Conservation (phyloP, 2,113 vertebrate species). For the Lota lota region DNA sequence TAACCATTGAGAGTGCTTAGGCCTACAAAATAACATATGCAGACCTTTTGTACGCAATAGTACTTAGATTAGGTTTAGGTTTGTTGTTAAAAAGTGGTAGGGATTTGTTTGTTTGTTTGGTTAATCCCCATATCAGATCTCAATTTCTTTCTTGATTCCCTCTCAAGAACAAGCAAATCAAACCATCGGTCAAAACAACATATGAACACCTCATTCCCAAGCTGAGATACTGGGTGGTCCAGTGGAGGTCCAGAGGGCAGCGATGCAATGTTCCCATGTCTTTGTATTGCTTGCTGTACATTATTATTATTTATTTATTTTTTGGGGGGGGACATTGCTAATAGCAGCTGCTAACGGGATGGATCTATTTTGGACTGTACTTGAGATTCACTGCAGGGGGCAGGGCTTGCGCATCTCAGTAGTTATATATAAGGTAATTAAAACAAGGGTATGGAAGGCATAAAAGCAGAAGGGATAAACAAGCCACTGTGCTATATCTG, state of each 20-base stretch:
- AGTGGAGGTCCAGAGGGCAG: no score
- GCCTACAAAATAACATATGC: no score
- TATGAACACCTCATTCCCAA: no score
- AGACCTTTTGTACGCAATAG: no score
- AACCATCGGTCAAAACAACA: no score
- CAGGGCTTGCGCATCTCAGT: slow-evolving; percentile 1
- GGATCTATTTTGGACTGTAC: slow-evolving; percentile 22
- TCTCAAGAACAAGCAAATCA: no score
- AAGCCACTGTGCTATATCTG: not conserved
- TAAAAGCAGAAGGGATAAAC: slow-evolving; percentile 13
- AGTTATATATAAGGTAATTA: slow-evolving; percentile 13
- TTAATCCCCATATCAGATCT: not conserved
- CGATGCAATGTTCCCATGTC: no score
- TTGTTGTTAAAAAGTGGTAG: not conserved
- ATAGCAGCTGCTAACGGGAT: no score
- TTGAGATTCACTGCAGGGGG: slow-evolving; percentile 18
- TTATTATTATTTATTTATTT: slow-evolving; percentile 6
- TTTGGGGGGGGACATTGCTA: not conserved
- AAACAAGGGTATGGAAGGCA: slow-evolving; percentile 15
- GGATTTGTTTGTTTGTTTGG: not conserved
- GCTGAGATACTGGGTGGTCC: no score
- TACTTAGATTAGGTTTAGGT: not conserved
- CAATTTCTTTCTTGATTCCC: not conserved
- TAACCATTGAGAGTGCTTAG: not conserved
- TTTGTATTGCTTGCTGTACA: not conserved